phyloP scores from a whole-genome alignment of 2,888 invertebrate species.

The Augiades crinisus region DNA sequence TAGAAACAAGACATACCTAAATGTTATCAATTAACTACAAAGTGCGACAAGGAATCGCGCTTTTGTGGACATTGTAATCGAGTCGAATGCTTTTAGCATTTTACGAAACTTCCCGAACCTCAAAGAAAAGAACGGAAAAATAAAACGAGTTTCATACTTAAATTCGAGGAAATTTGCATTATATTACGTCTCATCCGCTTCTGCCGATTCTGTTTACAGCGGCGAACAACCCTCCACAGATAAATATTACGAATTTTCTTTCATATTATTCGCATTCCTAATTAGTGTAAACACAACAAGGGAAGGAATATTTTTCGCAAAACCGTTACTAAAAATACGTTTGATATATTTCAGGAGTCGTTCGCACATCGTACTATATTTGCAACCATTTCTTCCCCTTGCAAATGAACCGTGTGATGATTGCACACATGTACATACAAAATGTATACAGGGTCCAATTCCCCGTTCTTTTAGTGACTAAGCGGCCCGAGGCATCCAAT shows the following conservation, averaged over 20 bases:
- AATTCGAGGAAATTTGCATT: slow-evolving; percentile 68
- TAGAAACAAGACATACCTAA: slow-evolving; percentile 8
- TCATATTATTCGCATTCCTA: slow-evolving; percentile 15
- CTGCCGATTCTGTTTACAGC: slow-evolving; percentile 48
- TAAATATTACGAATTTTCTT: slow-evolving; percentile 21
- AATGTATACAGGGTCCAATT: slow-evolving; percentile 40
- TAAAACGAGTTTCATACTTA: slow-evolving; percentile 66
- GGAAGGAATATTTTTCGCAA: background rate
- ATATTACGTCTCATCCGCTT: slow-evolving; percentile 65
- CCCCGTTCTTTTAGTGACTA: slow-evolving; percentile 61
- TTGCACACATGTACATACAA: slow-evolving; percentile 46
- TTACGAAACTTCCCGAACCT: slow-evolving; percentile 57
- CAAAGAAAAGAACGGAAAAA: slow-evolving; percentile 59
- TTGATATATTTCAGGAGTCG: background rate
- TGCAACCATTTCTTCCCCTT: slow-evolving; percentile 37
- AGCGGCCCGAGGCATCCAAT: slow-evolving; percentile 76
- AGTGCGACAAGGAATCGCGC: slow-evolving; percentile 54
- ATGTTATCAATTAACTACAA: slow-evolving; percentile 51
- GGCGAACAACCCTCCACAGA: slow-evolving; percentile 51
- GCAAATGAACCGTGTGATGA: slow-evolving; percentile 67
- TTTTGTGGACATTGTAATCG: slow-evolving; percentile 64
- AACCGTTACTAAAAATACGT: too few species aligned
- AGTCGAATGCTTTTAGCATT: slow-evolving; percentile 65
- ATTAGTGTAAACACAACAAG: background rate
- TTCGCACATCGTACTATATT: slow-evolving; percentile 2